These are phyloP conservation scores for Catharus ustulatus DNA, from an alignment of 2,797 vertebrate species.

Conservation along the genomic window DNA sequence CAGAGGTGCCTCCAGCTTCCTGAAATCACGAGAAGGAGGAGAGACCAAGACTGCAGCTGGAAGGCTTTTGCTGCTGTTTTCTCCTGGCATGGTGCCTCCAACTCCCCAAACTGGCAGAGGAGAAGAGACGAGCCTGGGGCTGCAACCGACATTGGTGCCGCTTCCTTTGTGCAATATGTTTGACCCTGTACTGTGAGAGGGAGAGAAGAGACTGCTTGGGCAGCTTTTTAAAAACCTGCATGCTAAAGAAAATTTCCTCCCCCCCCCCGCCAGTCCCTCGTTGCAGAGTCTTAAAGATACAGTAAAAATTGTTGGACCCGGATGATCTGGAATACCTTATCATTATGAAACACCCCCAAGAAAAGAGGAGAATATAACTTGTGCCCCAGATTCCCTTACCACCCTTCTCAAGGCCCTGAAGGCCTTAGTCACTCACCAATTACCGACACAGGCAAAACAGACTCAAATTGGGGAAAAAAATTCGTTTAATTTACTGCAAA, in stretches of 20 bases:
- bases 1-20: neutral
- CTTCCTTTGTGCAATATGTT: neutral
- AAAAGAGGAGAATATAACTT: neutral
- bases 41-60: neutral
- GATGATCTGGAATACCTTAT: neutral
- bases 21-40: neutral
- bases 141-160: neutral
- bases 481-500: neutral
- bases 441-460: neutral
- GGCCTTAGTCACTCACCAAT: neutral
- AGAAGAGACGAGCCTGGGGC: neutral
- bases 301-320: neutral
- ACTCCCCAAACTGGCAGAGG: neutral
- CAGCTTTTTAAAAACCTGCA: neutral
- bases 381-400: neutral
- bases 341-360: neutral
- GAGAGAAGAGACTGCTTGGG: neutral
- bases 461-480: neutral
- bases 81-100: neutral
- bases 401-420: neutral
- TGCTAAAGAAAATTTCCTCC: neutral
- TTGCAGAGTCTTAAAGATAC: neutral
- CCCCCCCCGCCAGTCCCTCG: neutral
- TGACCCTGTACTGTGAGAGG: fast-evolving
- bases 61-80: neutral